Evolutionary conservation across 2,113 vertebrate species (phyloP), one percentile per base, ranked within the genome.

Genomic region (Pipra filicauda): DNA sequence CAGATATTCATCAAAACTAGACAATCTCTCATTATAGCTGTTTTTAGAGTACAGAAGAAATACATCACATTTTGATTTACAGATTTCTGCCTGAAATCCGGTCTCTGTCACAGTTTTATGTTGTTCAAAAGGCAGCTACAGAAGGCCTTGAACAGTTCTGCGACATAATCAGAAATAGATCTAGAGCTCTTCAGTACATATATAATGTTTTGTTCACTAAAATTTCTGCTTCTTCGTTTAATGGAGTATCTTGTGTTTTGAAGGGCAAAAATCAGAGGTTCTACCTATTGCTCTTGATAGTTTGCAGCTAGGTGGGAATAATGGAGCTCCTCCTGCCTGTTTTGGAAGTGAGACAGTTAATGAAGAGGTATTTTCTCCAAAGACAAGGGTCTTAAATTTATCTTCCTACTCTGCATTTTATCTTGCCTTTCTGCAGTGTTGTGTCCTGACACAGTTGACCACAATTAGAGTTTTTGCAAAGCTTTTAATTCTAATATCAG

Each of bases 91-190:
- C n/a, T 76, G 66, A 79, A 72, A 72, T 66, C n/a, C 73, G 26
- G 15, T 87, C 28, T 77, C 61, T 69, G 33, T 80, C 52, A 83
- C 54, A 77, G 8, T 73, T 93, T 59, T 77, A 43, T 15, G 86
- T 93, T 86, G 57, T 67, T 84, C 67, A 73, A 88, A 93, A 35
- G 58, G 55, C 75, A 96, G 85, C 82, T 89, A 88, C 8, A 39
- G 37, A 93, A 83, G 58, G 23, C 6, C 57, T 69, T 65, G 57
- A 44, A 14, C 28, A 49, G 54, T 62, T 62, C 59, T 51, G 46
- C 48, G 35, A 26, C 8, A 19, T 7, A 35, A 41, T 31, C 66
- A 81, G 44, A 55, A 87, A 44, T 12, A 88, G 33, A 55, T 16
- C 43, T 52, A 41, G 21, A 65, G 35, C 27, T 95, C 62, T 69